Base-by-base conservation (phyloP, 2,888 invertebrate genomes). In the Coronaproctus castanopsis region DNA sequence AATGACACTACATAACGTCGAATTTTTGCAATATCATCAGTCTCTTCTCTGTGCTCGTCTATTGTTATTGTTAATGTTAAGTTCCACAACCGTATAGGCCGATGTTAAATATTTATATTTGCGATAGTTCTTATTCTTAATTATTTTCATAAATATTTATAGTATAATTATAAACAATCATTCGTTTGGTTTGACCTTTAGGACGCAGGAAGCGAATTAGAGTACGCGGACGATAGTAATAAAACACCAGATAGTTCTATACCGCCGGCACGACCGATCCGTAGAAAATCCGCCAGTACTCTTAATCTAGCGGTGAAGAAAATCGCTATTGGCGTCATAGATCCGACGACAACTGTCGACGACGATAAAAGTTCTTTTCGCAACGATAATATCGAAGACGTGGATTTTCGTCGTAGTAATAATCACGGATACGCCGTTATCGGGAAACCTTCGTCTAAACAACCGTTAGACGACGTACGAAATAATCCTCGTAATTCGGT, bases 351-450 rank as follows among this genome's bases (percentile, higher is more conserved):
- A 14, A 69, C 69, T 0, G 71, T 69, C 5, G 74, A 73, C 55
- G 68, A 72, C 1, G 64, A 69, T 58, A 22, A 56, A 59, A 3
- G 14, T 3, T 2, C 19, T 24, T 56, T 24, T 24, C 18, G 57
- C 53, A 22, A 49, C 58, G 54, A 77, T 48, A 52, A 55, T 19
- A 36, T 24, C 23, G 51, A 36, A 36, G 36, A 76, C 21, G n/a
- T n/a, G n/a, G n/a, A n/a, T n/a, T n/a, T n/a, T n/a, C n/a, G n/a
- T n/a, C n/a, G n/a, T n/a, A n/a, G n/a, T n/a, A n/a, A n/a, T n/a
- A n/a, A n/a, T n/a, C n/a, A n/a, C n/a, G 87, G 87, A 3, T 88
- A 88, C 66, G 85, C 87, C 14, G 78, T 82, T 24, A 82, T 88
- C 53, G 85, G 85, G 60, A 87, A 87, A 71, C 57, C 60, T 10